Evolutionary conservation across 2,797 vertebrate species (phyloP).

Genomic region (Rhodeus uyekii): DNA sequence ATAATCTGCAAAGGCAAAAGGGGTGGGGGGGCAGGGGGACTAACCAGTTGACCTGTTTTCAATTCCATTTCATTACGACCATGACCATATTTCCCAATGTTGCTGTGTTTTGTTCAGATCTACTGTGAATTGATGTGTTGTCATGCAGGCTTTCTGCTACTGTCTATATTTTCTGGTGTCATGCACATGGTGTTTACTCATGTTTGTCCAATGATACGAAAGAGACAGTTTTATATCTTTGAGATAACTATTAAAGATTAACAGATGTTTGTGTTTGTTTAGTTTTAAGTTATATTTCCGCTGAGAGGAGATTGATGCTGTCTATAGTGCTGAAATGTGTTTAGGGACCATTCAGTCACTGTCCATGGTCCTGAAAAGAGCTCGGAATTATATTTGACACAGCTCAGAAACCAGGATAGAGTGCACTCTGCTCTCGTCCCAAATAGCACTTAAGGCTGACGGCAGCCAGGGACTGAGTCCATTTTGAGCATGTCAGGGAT

Average conservation of each 20-base stretch:
- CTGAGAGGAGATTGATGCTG: slow-evolving; percentile 36
- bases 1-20: slow-evolving; percentile 55
- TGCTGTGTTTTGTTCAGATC: slow-evolving; percentile 36
- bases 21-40: slow-evolving; percentile 13
- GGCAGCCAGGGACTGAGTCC: slow-evolving; percentile 58
- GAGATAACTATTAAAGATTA: not conserved
- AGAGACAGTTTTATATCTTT: not conserved
- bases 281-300: not conserved
- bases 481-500: slow-evolving; percentile 58
- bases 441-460: slow-evolving; percentile 48
- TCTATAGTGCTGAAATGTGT: slow-evolving; percentile 48
- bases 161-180: slow-evolving; percentile 17
- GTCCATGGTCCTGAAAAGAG: slow-evolving; percentile 73
- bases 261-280: not conserved
- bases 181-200: not conserved
- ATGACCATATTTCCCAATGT: slow-evolving; percentile 38
- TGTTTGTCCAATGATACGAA: not conserved
- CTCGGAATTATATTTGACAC: slow-evolving; percentile 51
- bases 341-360: slow-evolving; percentile 52
- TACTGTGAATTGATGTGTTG: slow-evolving; percentile 24
- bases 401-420: slow-evolving; percentile 59
- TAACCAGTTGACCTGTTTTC: slow-evolving; percentile 60
- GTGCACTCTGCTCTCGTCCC: slow-evolving; percentile 61
- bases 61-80: slow-evolving; percentile 36
- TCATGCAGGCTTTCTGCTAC: not conserved